Conservation (phyloP, 2,797 vertebrate genomes). For the Sciurus vulgaris region DNA sequence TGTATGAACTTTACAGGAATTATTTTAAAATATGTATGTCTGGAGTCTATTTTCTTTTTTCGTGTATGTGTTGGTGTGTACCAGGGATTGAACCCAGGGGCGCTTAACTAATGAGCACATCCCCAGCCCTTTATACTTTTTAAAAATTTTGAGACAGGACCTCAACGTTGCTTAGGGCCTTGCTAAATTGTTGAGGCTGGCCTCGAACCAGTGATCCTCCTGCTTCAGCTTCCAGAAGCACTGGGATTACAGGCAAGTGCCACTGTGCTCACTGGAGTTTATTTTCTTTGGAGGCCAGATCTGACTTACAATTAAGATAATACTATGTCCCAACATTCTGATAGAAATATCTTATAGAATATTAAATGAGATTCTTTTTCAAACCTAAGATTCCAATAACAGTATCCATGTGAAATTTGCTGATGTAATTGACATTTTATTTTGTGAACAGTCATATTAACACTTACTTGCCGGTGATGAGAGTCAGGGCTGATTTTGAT, state of each 20-base stretch:
- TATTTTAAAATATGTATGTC: constrained; percentile 51
- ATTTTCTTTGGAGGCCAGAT: constrained; percentile 68
- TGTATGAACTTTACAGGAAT: constrained; percentile 34
- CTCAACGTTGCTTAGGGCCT: no score
- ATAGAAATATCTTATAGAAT: constrained; percentile 68
- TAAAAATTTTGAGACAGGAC: no score
- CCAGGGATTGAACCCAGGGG: no score
- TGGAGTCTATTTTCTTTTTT: constrained; percentile 43
- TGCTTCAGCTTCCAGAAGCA: no score
- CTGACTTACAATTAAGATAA: constrained; percentile 76
- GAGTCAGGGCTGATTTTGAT: constrained; percentile 80
- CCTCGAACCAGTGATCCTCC: no score
- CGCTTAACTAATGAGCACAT: no score
- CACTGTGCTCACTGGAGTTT: background rate
- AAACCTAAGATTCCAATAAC: constrained; percentile 67
- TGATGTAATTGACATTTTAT: constrained; percentile 69
- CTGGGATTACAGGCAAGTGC: no score
- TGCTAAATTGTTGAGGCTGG: no score
- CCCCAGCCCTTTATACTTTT: no score
- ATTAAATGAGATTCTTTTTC: constrained; percentile 79
- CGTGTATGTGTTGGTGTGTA: no score
- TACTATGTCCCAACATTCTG: constrained; percentile 76
- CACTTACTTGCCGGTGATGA: constrained; percentile 70
- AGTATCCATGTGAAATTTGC: constrained; percentile 72
- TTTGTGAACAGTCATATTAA: constrained; percentile 58